These are phyloP conservation scores for Strigamia crassipes DNA, from an alignment of 2,888 invertebrate genomes.

Conservation along the genomic window DNA sequence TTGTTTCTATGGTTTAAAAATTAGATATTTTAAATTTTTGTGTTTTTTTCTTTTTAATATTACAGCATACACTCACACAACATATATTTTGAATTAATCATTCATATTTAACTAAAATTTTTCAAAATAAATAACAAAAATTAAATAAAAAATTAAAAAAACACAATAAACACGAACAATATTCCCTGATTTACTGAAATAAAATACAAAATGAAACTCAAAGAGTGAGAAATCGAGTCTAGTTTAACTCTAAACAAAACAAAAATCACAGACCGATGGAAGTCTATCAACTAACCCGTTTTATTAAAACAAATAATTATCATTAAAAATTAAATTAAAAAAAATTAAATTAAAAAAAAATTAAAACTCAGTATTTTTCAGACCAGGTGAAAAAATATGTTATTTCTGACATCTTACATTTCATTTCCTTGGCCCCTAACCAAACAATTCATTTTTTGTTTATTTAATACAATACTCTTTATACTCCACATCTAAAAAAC, in stretches of 20 bases:
- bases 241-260: neutral
- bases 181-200: neutral
- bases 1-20: neutral
- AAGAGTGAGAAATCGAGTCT: neutral
- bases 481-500: too few relatives aligned
- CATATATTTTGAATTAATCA: neutral
- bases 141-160: neutral
- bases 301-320: neutral
- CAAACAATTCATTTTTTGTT: neutral
- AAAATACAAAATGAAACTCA: neutral
- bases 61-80: neutral
- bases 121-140: neutral
- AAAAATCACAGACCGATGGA: conserved; percentile 24
- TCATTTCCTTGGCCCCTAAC: conserved; percentile 13
- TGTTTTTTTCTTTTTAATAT: neutral
- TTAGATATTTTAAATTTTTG: neutral
- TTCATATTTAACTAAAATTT: neutral
- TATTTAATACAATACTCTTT: neutral
- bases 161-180: neutral
- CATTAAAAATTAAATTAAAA: neutral
- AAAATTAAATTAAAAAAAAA: too few relatives aligned
- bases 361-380: neutral
- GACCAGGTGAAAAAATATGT: conserved; percentile 21
- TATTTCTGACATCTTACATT: neutral
- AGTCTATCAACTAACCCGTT: conserved; percentile 24